Evolutionary conservation across 2,797 vertebrate species (phyloP).

Genomic region (Huso huso): DNA sequence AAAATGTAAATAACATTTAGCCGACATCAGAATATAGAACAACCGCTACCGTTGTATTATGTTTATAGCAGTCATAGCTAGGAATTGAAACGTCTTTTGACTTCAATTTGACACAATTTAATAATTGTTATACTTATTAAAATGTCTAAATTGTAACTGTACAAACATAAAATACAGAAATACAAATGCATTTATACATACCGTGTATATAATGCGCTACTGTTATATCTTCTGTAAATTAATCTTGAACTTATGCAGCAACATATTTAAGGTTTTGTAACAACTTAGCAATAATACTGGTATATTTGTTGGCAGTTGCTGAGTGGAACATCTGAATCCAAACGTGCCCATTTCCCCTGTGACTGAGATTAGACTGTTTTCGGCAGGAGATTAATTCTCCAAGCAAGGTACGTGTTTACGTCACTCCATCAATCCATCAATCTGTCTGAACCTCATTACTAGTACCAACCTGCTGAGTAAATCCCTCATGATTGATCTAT

Average conservation of each 20-base stretch:
- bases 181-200: no score
- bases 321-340: conserved; percentile 31
- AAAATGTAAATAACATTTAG: no score
- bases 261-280: conserved; percentile 11
- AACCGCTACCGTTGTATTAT: no score
- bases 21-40: no score
- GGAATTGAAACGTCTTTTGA: no score
- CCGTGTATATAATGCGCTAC: no score
- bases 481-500: conserved; percentile 7
- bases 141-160: no score
- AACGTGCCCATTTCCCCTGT: conserved; percentile 43
- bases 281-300: conserved; percentile 9
- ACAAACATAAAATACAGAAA: no score
- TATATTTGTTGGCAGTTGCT: conserved; percentile 28
- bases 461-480: conserved; percentile 31
- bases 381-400: conserved; percentile 56
- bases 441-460: conserved; percentile 44
- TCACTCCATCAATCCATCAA: conserved; percentile 55
- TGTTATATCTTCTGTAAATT: no score
- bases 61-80: no score
- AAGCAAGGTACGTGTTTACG: conserved; percentile 56
- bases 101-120: no score
- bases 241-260: conserved; percentile 16
- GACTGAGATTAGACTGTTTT: conserved; percentile 54
- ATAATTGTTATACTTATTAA: no score